Evolutionary conservation across 1,140 invertebrate species (phyloP).

Genomic region (Reticulitermes speratus): DNA sequence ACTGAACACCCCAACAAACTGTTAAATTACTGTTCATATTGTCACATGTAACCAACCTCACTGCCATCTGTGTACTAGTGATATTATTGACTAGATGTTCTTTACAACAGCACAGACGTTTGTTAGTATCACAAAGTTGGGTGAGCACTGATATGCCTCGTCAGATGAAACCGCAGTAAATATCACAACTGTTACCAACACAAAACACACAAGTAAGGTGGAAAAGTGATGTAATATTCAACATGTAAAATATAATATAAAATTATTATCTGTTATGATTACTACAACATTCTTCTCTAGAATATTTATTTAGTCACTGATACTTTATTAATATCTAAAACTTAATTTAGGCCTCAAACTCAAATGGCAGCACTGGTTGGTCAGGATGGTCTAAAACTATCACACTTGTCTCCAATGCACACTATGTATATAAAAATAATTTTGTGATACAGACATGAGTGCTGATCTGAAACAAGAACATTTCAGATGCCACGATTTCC

Average conservation of each 20-base stretch:
- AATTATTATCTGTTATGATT: background rate
- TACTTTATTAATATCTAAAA: background rate
- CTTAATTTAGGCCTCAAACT: background rate
- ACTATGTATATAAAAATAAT: no score
- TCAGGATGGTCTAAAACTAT: background rate
- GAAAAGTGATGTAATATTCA: background rate
- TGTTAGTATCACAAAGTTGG: slow-evolving; percentile 8
- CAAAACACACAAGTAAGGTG: background rate
- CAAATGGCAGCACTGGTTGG: no score
- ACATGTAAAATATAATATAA: background rate
- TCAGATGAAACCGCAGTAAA: no score
- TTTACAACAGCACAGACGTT: background rate
- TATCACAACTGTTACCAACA: background rate
- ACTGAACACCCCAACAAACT: slow-evolving; percentile 5
- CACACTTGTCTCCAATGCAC: background rate
- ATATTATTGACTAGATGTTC: background rate
- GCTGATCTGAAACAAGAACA: no score
- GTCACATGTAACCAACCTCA: background rate
- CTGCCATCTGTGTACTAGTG: background rate
- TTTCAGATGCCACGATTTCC: no score
- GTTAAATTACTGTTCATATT: background rate
- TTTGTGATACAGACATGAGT: no score
- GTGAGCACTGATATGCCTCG: background rate
- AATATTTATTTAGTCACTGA: background rate
- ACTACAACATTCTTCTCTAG: background rate